Base-by-base conservation (phyloP, 2,113 vertebrate species). In the Vicugna pacos region DNA sequence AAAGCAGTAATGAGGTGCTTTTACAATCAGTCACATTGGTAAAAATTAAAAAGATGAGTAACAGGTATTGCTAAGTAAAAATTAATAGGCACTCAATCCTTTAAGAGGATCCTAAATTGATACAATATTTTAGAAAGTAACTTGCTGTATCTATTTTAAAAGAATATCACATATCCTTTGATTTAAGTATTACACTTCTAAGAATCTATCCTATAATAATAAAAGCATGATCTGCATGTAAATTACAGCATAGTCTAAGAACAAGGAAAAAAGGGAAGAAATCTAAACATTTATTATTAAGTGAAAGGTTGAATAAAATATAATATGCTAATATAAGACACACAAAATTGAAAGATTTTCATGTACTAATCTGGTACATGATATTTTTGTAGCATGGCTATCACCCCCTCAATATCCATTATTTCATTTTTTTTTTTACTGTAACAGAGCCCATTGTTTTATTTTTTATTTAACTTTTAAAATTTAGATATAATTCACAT, bases 41-140 rank as follows among this genome's bases (percentile, higher is more conserved):
- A 90, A 93, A 93, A 65, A 80, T 73, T 93, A 20, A 69, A 81
- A 95, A 54, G n/a, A 93, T 54, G 38, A 16, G 16, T 32, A 83
- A 42, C 0, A 64, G 11, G 6, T 52, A 70, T 13, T 54, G 11
- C 35, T 70, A 77, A 85, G 15, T 73, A 93, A 64, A 96, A 62
- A 48, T 65, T 9, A 92, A 73, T 35, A 10, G 75, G 0, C 0
- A 73, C 14, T 58, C 52, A 67, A 24, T 80, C 13, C 28, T 83
- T 85, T 80, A 80, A 67, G 30, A 80, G 35, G 24, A 67, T 67
- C 48, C 9, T 73, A 89, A 85, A 85, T 80, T 35, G 13, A 13
- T n/a, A 19, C 5, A 80, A 30, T 56, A 56, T 85, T 89, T 96
- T 85, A 28, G n/a, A 52, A 95, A 62, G 24, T 69, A 67, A 75